Base-by-base conservation (phyloP, 35 echinoderm and acorn worm genomes). In the Acanthaster planci region DNA sequence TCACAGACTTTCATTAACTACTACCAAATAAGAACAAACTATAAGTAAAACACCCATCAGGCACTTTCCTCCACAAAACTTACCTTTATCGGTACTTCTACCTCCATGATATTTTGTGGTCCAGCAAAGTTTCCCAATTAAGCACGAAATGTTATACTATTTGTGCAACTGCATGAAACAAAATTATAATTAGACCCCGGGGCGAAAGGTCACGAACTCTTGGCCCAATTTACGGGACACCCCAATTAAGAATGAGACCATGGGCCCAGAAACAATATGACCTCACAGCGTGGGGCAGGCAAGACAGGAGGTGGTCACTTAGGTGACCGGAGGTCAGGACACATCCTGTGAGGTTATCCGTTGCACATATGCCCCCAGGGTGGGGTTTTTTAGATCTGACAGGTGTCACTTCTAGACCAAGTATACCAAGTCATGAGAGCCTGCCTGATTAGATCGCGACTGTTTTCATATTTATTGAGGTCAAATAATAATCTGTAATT, bases 291-390 rank as follows among this genome's bases (percentile, higher is more conserved):
- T 26, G 64, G 14, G 34, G 10, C 64, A 29, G 64, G 7, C 26
- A 14, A 29, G 64, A 26, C 26, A 26, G 64, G 23, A 31, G 64
- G 64, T 72, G 23, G 64, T 30, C 64, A 47, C 42, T 47, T 47
- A 47, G 64, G 23, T 72, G 64, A 72, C 64, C 64, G 22, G 23
- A 72, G 64, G 64, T 72, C 64, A 72, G 23, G 64, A 72, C 64
- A 72, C 64, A 72, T 72, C 64, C 64, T 72, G 64, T 72, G 64
- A 72, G 64, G 64, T 72, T 34, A 72, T 26, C 30, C 26, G 34
- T 72, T 72, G 30, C 15, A 72, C 30, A 72, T 26, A 72, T 72
- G 34, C 34, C 64, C 64, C 18, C 26, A 72, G 64, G 64, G 29
- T 72, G 8, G 14, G 26, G n/a, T 2, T 60, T 30, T 34, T 34